These are phyloP conservation scores for Vireo altiloquus DNA, from an alignment of 2,113 vertebrate genomes.

Conservation along the genomic window DNA sequence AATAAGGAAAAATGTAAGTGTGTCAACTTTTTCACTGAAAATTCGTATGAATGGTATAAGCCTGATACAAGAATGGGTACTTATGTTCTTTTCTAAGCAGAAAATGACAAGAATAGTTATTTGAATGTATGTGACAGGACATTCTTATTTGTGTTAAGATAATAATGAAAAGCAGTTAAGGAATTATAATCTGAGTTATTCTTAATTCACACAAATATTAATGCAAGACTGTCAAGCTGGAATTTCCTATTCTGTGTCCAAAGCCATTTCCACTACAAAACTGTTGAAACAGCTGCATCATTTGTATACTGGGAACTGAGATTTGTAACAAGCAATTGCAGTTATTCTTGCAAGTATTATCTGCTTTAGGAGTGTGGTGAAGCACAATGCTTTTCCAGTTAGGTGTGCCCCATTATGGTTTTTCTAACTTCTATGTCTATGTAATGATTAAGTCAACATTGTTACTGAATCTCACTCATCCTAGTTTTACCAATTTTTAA, in stretches of 20 bases:
- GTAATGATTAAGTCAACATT: background rate
- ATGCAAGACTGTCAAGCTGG: background rate
- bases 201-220: background rate
- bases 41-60: background rate
- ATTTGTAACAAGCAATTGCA: background rate
- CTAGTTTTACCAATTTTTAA: background rate
- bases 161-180: background rate
- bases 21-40: background rate
- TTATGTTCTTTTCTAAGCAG: background rate
- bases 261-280: background rate
- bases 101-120: background rate
- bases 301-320: background rate
- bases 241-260: background rate
- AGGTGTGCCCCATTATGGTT: background rate
- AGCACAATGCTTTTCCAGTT: background rate
- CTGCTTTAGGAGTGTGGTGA: background rate
- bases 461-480: background rate
- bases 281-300: background rate
- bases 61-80: background rate
- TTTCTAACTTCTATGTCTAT: background rate
- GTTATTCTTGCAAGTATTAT: background rate
- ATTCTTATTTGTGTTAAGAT: background rate
- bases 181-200: background rate
- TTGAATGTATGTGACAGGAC: background rate
- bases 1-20: constrained; percentile 90